A percentile compares a stretch with the other conserved stretches of the same genome.
phyloP scores from a whole-genome alignment of 2,888 invertebrate genomes.

The Muscina levida region DNA sequence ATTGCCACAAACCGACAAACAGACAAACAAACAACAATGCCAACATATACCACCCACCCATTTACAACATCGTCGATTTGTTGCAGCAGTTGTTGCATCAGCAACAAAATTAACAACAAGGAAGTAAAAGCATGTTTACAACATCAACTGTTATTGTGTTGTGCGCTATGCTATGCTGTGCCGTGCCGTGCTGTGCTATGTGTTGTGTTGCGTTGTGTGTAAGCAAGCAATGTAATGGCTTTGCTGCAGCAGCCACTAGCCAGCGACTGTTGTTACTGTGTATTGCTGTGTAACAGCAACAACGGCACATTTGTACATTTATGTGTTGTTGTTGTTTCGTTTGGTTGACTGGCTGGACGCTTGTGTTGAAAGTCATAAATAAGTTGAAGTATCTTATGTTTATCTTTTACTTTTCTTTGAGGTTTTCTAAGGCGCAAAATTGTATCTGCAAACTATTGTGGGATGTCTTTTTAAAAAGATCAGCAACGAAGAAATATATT shows the following conservation, averaged over 20 bases:
- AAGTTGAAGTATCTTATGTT: conserved; percentile 58
- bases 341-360: conserved; percentile 46
- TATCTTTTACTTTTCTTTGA: conserved; percentile 23
- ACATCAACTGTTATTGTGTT: conserved; percentile 62
- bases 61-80: conserved; percentile 17
- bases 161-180: not conserved
- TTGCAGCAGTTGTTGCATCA: conserved; percentile 48
- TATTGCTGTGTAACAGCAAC: too few relatives aligned
- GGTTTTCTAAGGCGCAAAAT: too few relatives aligned
- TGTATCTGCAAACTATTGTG: conserved; percentile 43
- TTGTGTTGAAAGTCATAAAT: conserved; percentile 62
- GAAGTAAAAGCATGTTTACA: conserved; percentile 65
- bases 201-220: too few relatives aligned
- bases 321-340: conserved; percentile 58
- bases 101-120: conserved; percentile 64
- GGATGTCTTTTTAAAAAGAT: conserved; percentile 3
- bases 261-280: too few relatives aligned
- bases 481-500: not conserved
- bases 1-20: conserved; percentile 42
- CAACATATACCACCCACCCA: conserved; percentile 50
- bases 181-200: too few relatives aligned
- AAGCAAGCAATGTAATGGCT: too few relatives aligned
- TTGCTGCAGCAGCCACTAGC: conserved; percentile 4
- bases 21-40: not conserved
- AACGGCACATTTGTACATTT: conserved; percentile 5